These are phyloP conservation scores for Archips xylosteana DNA, from an alignment of 2,888 invertebrate species.

Conservation along the genomic window DNA sequence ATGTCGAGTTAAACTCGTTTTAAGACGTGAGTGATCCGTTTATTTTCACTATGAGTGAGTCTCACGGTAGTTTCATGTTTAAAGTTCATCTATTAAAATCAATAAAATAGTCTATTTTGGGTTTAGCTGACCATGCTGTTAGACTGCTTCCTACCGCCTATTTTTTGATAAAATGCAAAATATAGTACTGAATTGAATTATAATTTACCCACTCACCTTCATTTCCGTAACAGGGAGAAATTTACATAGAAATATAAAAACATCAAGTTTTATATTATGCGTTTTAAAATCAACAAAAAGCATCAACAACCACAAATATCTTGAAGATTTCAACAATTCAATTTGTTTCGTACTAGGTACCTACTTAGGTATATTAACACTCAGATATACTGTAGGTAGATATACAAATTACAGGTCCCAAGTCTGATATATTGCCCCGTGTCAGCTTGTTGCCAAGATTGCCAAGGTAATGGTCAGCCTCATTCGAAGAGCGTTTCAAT, in stretches of 20 bases:
- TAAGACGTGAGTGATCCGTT: too few relatives aligned
- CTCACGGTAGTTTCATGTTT: too few relatives aligned
- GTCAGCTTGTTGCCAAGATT: neutral
- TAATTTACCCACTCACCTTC: conserved; percentile 28
- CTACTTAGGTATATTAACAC: conserved; percentile 5
- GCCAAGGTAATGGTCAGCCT: neutral
- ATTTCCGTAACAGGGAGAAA: conserved; percentile 17
- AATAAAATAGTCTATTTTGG: too few relatives aligned
- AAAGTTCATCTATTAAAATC: too few relatives aligned
- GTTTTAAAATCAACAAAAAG: conserved; percentile 38
- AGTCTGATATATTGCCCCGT: conserved; percentile 23
- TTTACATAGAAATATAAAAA: conserved; percentile 22
- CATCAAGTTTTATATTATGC: conserved; percentile 24
- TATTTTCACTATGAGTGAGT: too few relatives aligned
- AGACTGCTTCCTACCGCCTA: neutral
- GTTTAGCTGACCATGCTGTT: conserved; percentile 82
- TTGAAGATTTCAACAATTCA: conserved; percentile 15
- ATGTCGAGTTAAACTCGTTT: too few relatives aligned
- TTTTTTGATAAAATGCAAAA: neutral
- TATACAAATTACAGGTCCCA: conserved; percentile 26
- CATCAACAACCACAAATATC: conserved; percentile 27
- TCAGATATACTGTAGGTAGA: conserved; percentile 9
- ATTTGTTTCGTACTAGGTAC: conserved; percentile 25
- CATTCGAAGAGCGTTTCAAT: neutral
- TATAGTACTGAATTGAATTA: neutral